phyloP scores from a whole-genome alignment of 2,113 vertebrate species.

The Fregetta grallaria region DNA sequence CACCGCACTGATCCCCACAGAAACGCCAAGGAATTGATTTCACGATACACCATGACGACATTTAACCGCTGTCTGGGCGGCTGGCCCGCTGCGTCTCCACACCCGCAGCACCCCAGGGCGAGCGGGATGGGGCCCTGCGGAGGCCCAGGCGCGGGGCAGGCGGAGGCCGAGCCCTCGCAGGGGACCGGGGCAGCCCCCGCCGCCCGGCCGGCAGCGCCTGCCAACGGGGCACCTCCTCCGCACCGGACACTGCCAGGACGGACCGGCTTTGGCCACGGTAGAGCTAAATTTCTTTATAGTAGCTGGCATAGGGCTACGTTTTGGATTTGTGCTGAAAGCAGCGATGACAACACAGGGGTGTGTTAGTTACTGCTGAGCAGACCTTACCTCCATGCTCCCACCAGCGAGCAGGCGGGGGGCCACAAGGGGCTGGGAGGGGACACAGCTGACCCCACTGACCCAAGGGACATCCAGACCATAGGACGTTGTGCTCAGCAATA shows the following conservation, averaged over 20 bases:
- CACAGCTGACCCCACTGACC: neutral
- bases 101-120: rapidly evolving
- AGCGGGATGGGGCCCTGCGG: neutral
- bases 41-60: too few relatives aligned
- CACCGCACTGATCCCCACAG: neutral
- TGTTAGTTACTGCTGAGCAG: rapidly evolving
- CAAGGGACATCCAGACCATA: neutral
- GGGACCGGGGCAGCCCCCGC: neutral
- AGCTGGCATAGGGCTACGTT: neutral
- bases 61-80: rapidly evolving
- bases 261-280: rapidly evolving
- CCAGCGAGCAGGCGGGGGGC: neutral
- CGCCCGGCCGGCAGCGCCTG: neutral
- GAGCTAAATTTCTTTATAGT: neutral
- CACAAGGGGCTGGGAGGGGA: too few relatives aligned
- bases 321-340: neutral
- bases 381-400: too few relatives aligned
- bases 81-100: neutral
- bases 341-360: rapidly evolving
- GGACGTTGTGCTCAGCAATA: rapidly evolving
- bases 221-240: neutral
- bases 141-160: rapidly evolving
- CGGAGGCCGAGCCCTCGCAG: neutral
- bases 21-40: neutral
- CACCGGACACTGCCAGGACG: rapidly evolving